Evolutionary conservation across 2,113 vertebrate genomes (phyloP).

Genomic region (Toxotes jaculatrix): DNA sequence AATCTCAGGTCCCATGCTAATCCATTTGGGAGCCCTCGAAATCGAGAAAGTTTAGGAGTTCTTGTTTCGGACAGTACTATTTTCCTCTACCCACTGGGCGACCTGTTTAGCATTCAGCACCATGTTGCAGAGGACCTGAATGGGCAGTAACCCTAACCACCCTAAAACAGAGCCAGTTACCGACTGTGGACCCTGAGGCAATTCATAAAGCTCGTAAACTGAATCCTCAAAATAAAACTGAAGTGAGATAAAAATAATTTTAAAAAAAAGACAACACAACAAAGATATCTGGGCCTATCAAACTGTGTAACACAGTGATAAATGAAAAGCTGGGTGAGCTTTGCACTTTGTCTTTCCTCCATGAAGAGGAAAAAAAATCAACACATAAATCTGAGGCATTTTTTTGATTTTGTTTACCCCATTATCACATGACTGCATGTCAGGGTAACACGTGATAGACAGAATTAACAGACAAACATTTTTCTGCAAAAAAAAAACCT

Average conservation of each 20-base stretch:
- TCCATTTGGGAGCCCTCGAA: background rate
- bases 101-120: conserved; percentile 63
- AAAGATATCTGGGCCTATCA: background rate
- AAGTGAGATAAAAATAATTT: background rate
- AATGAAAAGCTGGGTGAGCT: background rate
- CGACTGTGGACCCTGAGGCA: background rate
- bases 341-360: background rate
- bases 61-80: background rate
- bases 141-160: conserved; percentile 15
- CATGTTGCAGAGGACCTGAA: conserved; percentile 45
- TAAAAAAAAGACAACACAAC: background rate
- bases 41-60: background rate
- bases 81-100: conserved; percentile 3
- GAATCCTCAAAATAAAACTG: background rate
- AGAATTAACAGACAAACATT: background rate
- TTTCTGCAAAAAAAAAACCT: background rate
- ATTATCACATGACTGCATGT: background rate
- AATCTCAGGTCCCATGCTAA: background rate
- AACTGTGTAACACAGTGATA: background rate
- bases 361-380: background rate
- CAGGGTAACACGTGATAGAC: background rate
- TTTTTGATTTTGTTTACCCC: background rate
- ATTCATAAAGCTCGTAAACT: background rate
- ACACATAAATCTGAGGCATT: background rate
- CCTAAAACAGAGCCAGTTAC: conserved; percentile 1